These are phyloP conservation scores for Falco berigora DNA, from an alignment of 2,797 vertebrate genomes.

Conservation along the genomic window DNA sequence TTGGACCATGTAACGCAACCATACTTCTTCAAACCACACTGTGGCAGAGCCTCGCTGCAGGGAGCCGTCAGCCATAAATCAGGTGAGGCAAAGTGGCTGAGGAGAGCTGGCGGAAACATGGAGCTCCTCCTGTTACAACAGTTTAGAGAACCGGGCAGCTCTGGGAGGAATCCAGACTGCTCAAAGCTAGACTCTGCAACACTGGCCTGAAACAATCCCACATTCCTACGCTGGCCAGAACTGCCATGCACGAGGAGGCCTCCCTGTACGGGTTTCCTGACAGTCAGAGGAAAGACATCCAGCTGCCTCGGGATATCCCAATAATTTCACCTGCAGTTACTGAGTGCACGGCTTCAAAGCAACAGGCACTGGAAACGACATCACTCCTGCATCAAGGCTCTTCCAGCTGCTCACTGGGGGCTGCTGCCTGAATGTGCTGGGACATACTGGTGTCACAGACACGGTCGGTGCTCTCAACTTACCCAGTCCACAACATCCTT, in stretches of 20 bases:
- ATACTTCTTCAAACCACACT: background rate
- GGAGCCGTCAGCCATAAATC: background rate
- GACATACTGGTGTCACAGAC: background rate
- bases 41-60: background rate
- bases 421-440: background rate
- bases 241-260: background rate
- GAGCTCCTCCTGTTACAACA: background rate
- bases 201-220: background rate
- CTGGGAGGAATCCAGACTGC: background rate
- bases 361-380: background rate
- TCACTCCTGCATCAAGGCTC: background rate
- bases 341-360: background rate
- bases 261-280: background rate
- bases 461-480: background rate
- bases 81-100: background rate
- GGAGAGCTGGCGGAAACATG: background rate
- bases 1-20: background rate
- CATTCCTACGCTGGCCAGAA: background rate
- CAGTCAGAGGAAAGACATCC: background rate
- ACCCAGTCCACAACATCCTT: slow-evolving; percentile 94
- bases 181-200: background rate
- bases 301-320: background rate
- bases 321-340: background rate
- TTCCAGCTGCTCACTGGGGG: background rate
- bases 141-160: background rate